Evolutionary conservation across 2,888 invertebrate genomes (phyloP), one percentile per base, ranked within the genome.

Genomic region (Hybos culiciformis): DNA sequence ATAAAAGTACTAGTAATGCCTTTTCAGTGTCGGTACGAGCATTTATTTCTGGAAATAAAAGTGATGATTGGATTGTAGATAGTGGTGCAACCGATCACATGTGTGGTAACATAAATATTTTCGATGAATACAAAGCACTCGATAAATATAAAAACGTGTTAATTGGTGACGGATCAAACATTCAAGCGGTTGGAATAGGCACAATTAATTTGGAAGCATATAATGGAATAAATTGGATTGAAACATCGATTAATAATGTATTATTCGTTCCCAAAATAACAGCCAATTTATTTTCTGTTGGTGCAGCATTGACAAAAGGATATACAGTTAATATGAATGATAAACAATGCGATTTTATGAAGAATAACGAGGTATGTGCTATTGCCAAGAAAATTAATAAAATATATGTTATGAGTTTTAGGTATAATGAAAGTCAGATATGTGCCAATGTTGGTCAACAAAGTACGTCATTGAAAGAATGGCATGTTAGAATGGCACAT

Each of bases 81-180:
- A 44, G 41, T 14, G 46, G 39, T 24, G 44, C 47, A 14, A 47
- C 42, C 15, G 40, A 46, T 19, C 48, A 48, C 24, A 46, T 48
- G 38, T 33, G 31, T 6, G 8, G 29, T 20, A 19, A 43, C 7
- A 37, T 17, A 12, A 31, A 41, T 18, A 39, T 31, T 19, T 48
- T 48, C n/a, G 12, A 20, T 20, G 21, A 20, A 11, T 39, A 33
- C 15, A 12, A 17, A n/a, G 18, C 18, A 15, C 37, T 44, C 5
- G 17, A 5, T 15, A 11, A 26, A 12, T 15, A 19, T 24, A 19
- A 14, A 15, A 19, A 18, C 7, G 34, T 44, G 5, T 11, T 26
- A 3, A 39, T 39, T 44, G 43, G 43, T 9, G 34, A 44, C 21
- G 43, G 39, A 17, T 12, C 21, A 19, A 12, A 3, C 9, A 44